phyloP scores from a whole-genome alignment of 2,797 vertebrate genomes.

The Phataginus tetradactyla region DNA sequence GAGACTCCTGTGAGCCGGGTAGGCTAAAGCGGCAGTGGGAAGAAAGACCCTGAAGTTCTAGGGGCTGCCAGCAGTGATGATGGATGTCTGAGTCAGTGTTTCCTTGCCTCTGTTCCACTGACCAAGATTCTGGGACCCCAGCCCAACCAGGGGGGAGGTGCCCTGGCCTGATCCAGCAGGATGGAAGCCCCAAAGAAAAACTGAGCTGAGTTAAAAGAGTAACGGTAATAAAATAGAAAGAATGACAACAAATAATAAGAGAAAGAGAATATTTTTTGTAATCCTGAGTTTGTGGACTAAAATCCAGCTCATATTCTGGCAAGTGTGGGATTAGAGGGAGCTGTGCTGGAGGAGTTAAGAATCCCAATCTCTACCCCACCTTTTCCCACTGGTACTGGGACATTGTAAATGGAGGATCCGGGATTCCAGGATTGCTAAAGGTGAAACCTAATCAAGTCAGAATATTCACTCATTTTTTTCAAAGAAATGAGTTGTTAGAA shows the following conservation, averaged over 20 bases:
- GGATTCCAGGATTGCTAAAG: neutral
- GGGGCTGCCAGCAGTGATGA: neutral
- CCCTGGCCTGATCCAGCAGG: neutral
- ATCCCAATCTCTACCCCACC: neutral
- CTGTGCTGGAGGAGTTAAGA: neutral
- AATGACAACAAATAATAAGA: neutral
- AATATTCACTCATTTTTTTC: neutral
- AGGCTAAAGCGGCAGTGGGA: neutral
- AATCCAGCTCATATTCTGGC: neutral
- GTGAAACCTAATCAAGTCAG: neutral
- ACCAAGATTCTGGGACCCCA: neutral
- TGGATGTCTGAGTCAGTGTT: neutral
- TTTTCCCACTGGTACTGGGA: neutral
- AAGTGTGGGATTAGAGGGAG: neutral
- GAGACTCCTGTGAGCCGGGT: neutral
- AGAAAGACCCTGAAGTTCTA: neutral
- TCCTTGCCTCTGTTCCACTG: neutral
- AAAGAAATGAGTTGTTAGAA: conserved; percentile 13
- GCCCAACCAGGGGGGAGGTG: neutral
- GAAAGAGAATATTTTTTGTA: conserved; percentile 13
- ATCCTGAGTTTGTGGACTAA: neutral
- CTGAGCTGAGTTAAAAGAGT: conserved; percentile 1
- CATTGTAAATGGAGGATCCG: neutral
- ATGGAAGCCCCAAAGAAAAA: neutral
- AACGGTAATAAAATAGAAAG: neutral